These are phyloP conservation scores for Choristoneura fumiferana DNA, from an alignment of 1,140 invertebrate species.

Conservation along the genomic window DNA sequence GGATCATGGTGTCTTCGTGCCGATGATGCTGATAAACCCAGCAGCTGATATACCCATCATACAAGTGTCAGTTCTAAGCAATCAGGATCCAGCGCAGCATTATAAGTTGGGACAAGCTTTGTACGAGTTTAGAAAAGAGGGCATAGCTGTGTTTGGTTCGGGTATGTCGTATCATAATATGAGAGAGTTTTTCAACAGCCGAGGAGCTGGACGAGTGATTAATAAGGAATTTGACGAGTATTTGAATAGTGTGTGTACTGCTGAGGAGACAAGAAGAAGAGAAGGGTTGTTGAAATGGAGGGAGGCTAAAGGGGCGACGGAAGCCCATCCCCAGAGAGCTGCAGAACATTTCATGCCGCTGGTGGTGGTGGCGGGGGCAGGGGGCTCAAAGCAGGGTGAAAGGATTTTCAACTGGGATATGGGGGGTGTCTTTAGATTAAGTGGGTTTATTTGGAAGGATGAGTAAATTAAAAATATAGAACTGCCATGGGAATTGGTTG, in stretches of 20 bases:
- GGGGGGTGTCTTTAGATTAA: slow-evolving; percentile 55
- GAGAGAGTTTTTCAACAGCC: slow-evolving; percentile 55
- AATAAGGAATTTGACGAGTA: slow-evolving; percentile 67
- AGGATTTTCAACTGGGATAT: slow-evolving; percentile 71
- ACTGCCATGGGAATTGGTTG: no score
- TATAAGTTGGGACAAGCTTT: slow-evolving; percentile 59
- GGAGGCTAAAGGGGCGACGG: slow-evolving; percentile 49
- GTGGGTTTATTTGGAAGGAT: slow-evolving; percentile 63
- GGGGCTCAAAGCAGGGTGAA: slow-evolving; percentile 48
- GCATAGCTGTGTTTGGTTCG: slow-evolving; percentile 62
- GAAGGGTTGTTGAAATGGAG: slow-evolving; percentile 51
- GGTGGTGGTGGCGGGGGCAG: slow-evolving; percentile 64
- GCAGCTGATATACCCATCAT: slow-evolving; percentile 63
- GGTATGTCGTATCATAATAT: slow-evolving; percentile 74
- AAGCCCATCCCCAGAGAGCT: slow-evolving; percentile 56
- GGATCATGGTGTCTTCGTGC: slow-evolving; percentile 72
- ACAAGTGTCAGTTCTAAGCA: slow-evolving; percentile 58
- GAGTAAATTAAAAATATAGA: slow-evolving; percentile 32
- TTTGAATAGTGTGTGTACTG: slow-evolving; percentile 53
- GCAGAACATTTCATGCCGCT: slow-evolving; percentile 72
- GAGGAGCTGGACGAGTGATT: slow-evolving; percentile 37
- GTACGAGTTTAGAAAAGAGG: slow-evolving; percentile 60
- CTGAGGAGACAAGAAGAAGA: slow-evolving; percentile 44
- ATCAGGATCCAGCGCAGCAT: slow-evolving; percentile 60
- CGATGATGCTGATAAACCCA: slow-evolving; percentile 69